These are phyloP conservation scores for Eurypyga helias DNA, from an alignment of 2,113 vertebrate species.

Conservation along the genomic window DNA sequence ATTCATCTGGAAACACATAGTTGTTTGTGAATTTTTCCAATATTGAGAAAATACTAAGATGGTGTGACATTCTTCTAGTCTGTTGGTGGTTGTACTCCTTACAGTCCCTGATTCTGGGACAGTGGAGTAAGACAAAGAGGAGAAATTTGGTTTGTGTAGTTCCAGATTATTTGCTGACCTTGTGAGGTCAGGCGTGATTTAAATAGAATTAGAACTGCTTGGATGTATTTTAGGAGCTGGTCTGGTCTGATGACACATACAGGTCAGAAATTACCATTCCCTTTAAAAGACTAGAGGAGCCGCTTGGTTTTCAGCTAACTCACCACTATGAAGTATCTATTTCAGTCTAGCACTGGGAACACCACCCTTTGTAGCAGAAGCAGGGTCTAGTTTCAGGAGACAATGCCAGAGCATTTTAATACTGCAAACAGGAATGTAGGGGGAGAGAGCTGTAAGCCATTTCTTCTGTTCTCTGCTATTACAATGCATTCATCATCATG, in stretches of 20 bases:
- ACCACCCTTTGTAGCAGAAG: background rate
- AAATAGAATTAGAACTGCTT: background rate
- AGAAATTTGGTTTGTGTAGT: background rate
- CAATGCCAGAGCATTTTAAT: background rate
- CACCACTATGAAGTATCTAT: background rate
- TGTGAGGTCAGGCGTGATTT: background rate
- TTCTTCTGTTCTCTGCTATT: background rate
- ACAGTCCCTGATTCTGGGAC: background rate
- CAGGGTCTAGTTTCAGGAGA: background rate
- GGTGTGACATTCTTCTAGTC: background rate
- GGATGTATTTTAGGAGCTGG: background rate
- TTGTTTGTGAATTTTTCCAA: background rate
- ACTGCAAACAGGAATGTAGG: background rate
- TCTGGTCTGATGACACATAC: background rate
- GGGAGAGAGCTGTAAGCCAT: background rate
- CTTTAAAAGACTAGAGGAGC: background rate
- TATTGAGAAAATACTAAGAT: background rate
- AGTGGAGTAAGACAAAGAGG: background rate
- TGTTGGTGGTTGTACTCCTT: background rate
- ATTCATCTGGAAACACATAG: background rate
- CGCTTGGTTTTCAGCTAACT: background rate
- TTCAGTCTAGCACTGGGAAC: background rate
- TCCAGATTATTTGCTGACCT: background rate
- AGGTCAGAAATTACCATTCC: background rate
- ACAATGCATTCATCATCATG: background rate